Base-by-base conservation (phyloP, 2,113 vertebrate species). In the Pampusana beccarii region DNA sequence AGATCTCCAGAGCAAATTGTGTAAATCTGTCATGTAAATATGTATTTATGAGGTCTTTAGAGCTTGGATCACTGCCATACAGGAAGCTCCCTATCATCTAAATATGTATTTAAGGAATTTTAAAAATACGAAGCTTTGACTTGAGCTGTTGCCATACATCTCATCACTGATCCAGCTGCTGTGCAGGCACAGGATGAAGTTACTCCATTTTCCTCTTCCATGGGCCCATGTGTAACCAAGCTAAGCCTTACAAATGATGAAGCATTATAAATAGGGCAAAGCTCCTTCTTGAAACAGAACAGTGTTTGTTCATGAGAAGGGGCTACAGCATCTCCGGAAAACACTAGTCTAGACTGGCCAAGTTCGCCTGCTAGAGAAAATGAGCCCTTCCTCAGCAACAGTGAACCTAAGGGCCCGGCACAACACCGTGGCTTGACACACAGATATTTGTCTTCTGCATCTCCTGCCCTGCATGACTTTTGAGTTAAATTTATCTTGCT, bases 1-100 rank as follows among this genome's bases (percentile, higher is more conserved):
- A 92, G 34, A 71, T 50, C 64, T 96, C 34, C 56, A 78, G 42
- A 88, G 60, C 5, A 86, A 91, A 77, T 67, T 1, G 60, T 71
- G 60, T 71, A 80, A 88, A 93, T 86, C 85, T 96, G 24, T 81
- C 70, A 66, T 18, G 73, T 65, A 93, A 96, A 86, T 88, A 88
- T 33, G 28, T 71, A 42, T 62, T 90, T 61, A 67, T 28, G 21
- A 16, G 19, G 5, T 0, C 18, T 92, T 88, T 73, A 95, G 42
- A 92, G 64, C 51, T 64, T 78, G 69, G 75, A 90, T 51, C 53
- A 34, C 16, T 83, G 75, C 67, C 92, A 80, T 19, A 44, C 23
- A 70, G 36, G 51, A 1, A 2, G 31, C 11, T 88, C 20, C 36
- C n/a, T 88, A 73, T 80, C 31, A 64, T 50, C 54, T 80, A 16